Evolutionary conservation across 92 coral and sea anemone genomes (phyloP), one percentile per base, ranked within the genome.

Genomic region (Galaxea fascicularis): DNA sequence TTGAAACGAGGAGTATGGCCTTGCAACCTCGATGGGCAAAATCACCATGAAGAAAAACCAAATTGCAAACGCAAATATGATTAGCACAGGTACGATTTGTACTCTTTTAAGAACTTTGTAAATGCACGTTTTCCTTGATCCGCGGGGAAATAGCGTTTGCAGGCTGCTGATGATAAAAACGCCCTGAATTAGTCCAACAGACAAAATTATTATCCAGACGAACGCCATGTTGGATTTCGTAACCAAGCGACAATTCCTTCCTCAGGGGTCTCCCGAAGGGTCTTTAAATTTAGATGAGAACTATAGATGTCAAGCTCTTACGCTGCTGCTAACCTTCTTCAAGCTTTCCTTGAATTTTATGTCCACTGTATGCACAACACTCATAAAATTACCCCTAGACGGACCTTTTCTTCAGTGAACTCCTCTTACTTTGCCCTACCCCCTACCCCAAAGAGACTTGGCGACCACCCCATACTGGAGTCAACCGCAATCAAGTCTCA

Each of bases 121-220:
- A 74, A 97, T 53, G n/a, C 74, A 77, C 22, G 87, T 75, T 75
- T 80, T 89, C 27, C 83, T 81, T 29, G 79, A 89, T 12, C 93
- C 89, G n/a, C 93, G 90, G 0, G 98, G 95, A 74, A 90, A 97
- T 65, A 93, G 86, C 8, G 95, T 89, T 82, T 93, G 99, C 49
- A 95, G 67, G 56, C 97, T 97, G 71, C 85, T 95, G 57, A 97
- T 93, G 27, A 97, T 81, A 79, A 97, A 97, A 35, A 90, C 93
- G 66, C 95, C 95, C 75, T 97, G 99, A n/a, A 96, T 90, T 18
- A 95, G 81, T 49, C 99, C 99, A 0, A 96, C 98, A 30, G 91
- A 85, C 13, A 88, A 86, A 52, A 90, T 93, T n/a, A 96, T 82
- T 24, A 94, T 65, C 93, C 93, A 86, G 64, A 96, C 98, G 65